Evolutionary conservation across 1,140 invertebrate species (phyloP), one percentile per base, ranked within the genome.

Genomic region (Uloborus diversus): DNA sequence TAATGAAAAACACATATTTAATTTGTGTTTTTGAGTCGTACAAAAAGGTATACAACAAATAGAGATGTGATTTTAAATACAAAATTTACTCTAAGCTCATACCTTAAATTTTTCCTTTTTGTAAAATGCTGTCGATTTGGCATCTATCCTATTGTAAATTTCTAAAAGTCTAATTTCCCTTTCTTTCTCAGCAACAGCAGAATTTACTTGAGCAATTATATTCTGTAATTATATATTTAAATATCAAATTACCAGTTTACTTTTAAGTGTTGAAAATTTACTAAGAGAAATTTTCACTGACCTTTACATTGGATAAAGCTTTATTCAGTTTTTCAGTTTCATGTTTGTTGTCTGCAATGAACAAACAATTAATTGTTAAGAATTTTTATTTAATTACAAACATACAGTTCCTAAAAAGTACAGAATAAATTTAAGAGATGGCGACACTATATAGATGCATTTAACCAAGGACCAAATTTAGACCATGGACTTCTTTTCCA

Each of bases 141-240:
- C 92, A 87, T 99, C 96, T 57, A 98, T 93, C 80, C 92, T 92
- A 84, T 95, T 92, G 86, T 96, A 97, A 81, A 98, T 96, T 86
- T 98, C 96, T 79, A 96, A 85, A 84, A 97, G 94, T 27, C 94
- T 87, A 85, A 95, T 92, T 84, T 96, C 92, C 80, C 94, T 90
- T 85, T 97, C 94, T 85, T 96, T 95, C 79, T 95, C 93, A 3
- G 94, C 95, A 32, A 99, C 96, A 85, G 96, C 93, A 27, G 93
- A 91, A 86, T 98, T 93, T 2, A 97, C 94, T 86, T 95, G 93
- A 7, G 92, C 91, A 56, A 96, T 88, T 65, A 97, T 94, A 83
- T 94, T 92, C 88, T 92, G 84, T 30, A n/a, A n/a, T n/a, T n/a
- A n/a, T n/a, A n/a, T n/a, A n/a, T 87, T 85, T 81, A 59, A 68